Conservation (phyloP, 2,888 invertebrate species). For the Ophion ellenae region DNA sequence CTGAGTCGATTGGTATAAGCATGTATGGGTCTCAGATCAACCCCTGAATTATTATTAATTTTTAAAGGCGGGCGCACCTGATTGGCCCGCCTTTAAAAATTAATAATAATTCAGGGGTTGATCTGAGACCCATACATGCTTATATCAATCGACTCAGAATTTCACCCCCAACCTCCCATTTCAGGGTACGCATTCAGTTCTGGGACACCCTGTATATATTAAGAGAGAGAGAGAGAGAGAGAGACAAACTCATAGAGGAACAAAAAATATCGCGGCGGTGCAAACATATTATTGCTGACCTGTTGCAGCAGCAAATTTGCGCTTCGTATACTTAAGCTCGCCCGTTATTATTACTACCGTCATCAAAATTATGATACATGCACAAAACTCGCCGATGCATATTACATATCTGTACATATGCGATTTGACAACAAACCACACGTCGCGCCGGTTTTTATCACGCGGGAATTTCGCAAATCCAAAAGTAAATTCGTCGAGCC, state of each 20-base stretch:
- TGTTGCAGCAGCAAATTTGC: conserved; percentile 17
- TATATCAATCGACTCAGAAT: too few species aligned
- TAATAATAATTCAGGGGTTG: too few species aligned
- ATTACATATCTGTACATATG: not conserved
- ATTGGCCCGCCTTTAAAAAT: too few species aligned
- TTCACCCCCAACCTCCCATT: too few species aligned
- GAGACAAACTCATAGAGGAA: conserved; percentile 4
- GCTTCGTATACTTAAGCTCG: not conserved
- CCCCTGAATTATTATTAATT: too few species aligned
- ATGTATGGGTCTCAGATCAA: too few species aligned
- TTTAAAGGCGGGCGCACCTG: too few species aligned
- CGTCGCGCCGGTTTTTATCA: conserved; percentile 16
- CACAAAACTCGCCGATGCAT: not conserved
- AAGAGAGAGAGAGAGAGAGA: not conserved
- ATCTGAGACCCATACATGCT: too few species aligned
- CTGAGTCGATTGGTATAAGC: too few species aligned
- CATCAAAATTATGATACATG: conserved; percentile 9
- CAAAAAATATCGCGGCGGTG: conserved; percentile 20
- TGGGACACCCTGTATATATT: not conserved
- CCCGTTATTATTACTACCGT: not conserved
- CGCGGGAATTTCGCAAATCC: conserved; percentile 10
- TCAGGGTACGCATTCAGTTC: too few species aligned
- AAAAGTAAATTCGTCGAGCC: conserved; percentile 19
- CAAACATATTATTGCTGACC: conserved; percentile 40
- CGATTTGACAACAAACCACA: conserved; percentile 5